Evolutionary conservation across 2,113 vertebrate species (phyloP), one percentile per base, ranked within the genome.

Genomic region (Channa argus): DNA sequence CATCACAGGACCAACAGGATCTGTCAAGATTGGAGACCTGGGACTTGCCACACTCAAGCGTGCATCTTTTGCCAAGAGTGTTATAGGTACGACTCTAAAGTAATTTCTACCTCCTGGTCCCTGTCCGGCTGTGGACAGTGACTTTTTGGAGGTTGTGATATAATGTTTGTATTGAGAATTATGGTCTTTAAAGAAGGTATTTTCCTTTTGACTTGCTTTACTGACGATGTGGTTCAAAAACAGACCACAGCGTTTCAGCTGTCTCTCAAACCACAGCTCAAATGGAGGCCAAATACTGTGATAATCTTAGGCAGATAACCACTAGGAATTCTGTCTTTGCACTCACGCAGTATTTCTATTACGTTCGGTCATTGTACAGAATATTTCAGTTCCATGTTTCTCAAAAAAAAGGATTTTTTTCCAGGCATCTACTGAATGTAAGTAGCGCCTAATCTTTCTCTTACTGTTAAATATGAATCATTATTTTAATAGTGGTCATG

Each of bases 1-100:
- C 92, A 99, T 99, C 92, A 99, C 98, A 54, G 98, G 98, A 79
- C 98, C 98, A 62, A 99, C 98, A 5, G 98, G 98, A 92, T 99
- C 98, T 0, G 98, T 99, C 80, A 99, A 99, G 94, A 98, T 99
- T 58, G 98, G 98, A 91, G 98, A 99, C 90, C 93, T 99, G 3
- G 98, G 98, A 65, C 93, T 99, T 86, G 98, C 98, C 62, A 99
- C 98, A 5, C 89, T 99, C 65, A 99, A 99, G 93, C 93, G 98
- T 34, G 93, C 98, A 78, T 99, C 98, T 62, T 99, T 99, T 93
- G 97, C 98, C 93, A 99, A 99, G 94, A 99, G 98, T 88, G 98
- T 99, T 70, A 99, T 99, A 97, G 98, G 98, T 99, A 96, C 86
- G 96, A 88, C 71, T 84, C 65, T 50, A 3, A 79, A 76, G 72